Percentiles rank a stretch among this genome's conserved stretches.
These are phyloP conservation scores for Eulemur rubriventer DNA, from an alignment of 2,797 vertebrate species.

Conservation along the genomic window DNA sequence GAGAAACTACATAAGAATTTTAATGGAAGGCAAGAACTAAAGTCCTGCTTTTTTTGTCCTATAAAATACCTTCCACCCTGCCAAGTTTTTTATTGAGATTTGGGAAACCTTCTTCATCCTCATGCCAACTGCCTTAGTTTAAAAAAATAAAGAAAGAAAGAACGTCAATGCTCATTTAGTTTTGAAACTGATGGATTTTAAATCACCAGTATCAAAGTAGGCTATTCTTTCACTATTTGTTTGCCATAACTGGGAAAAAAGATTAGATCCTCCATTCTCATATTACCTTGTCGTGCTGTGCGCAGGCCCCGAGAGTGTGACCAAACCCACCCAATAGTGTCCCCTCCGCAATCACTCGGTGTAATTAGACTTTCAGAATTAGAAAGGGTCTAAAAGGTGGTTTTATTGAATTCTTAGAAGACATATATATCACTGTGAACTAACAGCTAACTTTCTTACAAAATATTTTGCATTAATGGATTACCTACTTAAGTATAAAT, in stretches of 20 bases:
- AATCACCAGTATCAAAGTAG: neutral
- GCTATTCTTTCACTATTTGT: neutral
- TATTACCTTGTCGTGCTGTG: neutral
- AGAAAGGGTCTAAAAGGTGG: neutral
- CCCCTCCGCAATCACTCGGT: neutral
- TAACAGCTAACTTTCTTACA: neutral
- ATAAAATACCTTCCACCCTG: neutral
- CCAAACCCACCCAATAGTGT: neutral
- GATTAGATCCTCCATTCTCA: neutral
- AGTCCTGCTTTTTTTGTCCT: neutral
- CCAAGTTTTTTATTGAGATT: neutral
- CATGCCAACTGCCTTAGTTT: neutral
- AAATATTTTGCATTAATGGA: neutral
- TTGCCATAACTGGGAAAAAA: neutral
- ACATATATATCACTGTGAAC: neutral
- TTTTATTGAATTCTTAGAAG: neutral
- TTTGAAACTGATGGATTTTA: neutral
- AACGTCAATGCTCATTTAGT: neutral
- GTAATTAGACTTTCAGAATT: neutral
- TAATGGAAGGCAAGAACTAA: neutral
- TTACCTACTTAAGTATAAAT: neutral
- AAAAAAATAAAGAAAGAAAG: neutral
- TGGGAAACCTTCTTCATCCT: neutral
- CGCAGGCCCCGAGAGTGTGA: neutral
- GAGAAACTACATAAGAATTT: neutral